phyloP scores from a whole-genome alignment of 2,113 vertebrate species.

The Podarcis raffonei region DNA sequence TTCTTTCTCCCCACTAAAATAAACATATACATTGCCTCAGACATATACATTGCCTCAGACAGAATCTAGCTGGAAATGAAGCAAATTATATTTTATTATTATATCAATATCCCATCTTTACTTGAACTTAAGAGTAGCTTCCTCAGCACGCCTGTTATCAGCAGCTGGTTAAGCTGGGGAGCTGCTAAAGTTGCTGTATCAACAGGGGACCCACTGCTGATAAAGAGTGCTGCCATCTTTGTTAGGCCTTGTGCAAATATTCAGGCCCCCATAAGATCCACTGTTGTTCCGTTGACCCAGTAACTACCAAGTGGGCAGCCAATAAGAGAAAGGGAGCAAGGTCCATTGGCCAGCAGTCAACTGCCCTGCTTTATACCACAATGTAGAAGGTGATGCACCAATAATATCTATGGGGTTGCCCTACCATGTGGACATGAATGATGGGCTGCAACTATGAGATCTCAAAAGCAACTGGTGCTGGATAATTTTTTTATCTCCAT shows the following conservation, averaged over 20 bases:
- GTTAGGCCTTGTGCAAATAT: not conserved
- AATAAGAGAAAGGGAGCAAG: not conserved
- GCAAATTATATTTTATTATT: not conserved
- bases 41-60: not conserved
- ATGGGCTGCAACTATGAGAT: not conserved
- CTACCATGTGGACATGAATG: not conserved
- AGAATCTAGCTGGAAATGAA: not conserved
- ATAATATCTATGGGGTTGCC: no score
- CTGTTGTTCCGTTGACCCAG: not conserved
- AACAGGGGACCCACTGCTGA: not conserved
- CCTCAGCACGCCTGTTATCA: no score
- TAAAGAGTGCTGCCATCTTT: not conserved
- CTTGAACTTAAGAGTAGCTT: not conserved
- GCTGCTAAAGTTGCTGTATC: not conserved
- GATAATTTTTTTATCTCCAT: slow-evolving; percentile 21
- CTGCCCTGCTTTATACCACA: not conserved
- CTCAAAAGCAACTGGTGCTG: not conserved
- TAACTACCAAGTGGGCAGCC: not conserved
- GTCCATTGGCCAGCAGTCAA: not conserved
- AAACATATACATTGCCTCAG: not conserved
- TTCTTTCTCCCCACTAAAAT: not conserved
- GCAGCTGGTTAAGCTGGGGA: no score
- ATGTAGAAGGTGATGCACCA: no score
- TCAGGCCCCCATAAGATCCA: not conserved
- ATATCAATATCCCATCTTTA: not conserved